phyloP scores from a whole-genome alignment of 2,113 vertebrate species.

The Suncus etruscus region DNA sequence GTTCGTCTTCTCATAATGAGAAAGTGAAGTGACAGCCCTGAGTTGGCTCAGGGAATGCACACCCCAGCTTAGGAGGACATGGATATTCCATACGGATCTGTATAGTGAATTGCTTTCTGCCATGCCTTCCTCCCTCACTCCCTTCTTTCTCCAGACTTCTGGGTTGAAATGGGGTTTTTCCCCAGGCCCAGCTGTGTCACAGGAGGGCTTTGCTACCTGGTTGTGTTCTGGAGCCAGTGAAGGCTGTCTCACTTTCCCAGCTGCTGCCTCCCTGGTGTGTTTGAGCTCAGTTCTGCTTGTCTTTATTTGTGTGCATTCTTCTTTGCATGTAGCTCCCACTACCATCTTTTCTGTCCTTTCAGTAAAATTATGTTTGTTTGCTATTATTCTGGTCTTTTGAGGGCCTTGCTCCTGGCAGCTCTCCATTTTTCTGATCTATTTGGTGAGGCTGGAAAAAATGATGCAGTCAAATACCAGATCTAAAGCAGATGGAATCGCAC shows the following conservation, averaged over 20 bases:
- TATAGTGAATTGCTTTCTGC: neutral
- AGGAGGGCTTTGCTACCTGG: neutral
- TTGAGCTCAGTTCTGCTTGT: neutral
- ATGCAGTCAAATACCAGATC: conserved; percentile 73
- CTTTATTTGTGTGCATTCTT: conserved; percentile 19
- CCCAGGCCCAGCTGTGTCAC: neutral
- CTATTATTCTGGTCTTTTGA: neutral
- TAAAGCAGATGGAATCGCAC: conserved; percentile 68
- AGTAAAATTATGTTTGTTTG: neutral
- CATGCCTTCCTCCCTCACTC: neutral
- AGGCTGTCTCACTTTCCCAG: neutral
- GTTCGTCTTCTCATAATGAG: neutral
- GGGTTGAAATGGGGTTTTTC: neutral
- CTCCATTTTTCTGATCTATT: conserved; percentile 50
- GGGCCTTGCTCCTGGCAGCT: conserved; percentile 46
- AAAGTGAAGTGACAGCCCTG: neutral
- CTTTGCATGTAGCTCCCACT: conserved; percentile 72
- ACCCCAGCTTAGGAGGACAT: neutral
- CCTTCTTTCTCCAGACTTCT: neutral
- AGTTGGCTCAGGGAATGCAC: neutral
- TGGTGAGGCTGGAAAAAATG: conserved; percentile 68
- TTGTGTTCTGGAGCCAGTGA: neutral
- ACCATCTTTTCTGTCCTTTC: conserved; percentile 56
- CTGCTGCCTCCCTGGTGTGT: neutral
- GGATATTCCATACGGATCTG: neutral